A percentile compares a stretch with the other conserved stretches of the same genome.
Conservation (phyloP, 2,797 vertebrate species). For the Glossophaga mutica region DNA sequence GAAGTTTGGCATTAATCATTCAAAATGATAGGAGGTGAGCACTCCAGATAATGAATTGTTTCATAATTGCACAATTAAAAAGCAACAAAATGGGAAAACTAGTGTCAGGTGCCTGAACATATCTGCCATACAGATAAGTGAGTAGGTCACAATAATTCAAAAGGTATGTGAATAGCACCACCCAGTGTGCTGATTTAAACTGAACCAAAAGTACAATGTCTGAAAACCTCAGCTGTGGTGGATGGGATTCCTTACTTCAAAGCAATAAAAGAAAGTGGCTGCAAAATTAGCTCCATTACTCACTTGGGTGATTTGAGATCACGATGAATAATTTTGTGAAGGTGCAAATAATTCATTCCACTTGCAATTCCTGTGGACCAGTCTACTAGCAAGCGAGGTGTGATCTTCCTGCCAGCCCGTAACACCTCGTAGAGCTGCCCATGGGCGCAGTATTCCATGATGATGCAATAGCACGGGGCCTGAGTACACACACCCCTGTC, state of each 20-base stretch:
- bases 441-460: conserved; percentile 99
- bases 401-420: conserved; percentile 93
- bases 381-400: conserved; percentile 94
- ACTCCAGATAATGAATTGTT: background rate
- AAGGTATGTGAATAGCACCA: background rate
- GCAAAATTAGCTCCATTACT: conserved; percentile 75
- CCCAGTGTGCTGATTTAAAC: background rate
- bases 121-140: background rate
- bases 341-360: conserved; percentile 99
- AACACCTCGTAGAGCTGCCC: conserved; percentile 98
- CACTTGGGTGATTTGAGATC: conserved; percentile 99
- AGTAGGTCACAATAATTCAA: background rate
- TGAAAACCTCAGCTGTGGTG: background rate
- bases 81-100: background rate
- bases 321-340: conserved; percentile 99
- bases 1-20: background rate
- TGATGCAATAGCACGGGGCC: conserved; percentile 98
- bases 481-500: conserved; percentile 97
- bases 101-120: background rate
- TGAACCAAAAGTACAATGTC: background rate
- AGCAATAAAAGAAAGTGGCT: background rate
- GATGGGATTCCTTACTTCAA: conserved; percentile 4
- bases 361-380: conserved; percentile 98
- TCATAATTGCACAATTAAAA: background rate
- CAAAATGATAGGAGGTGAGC: background rate